A percentile compares a stretch with the other conserved stretches of the same genome.
Conservation (phyloP, 2,888 invertebrate species). For the Lithosia quadra region DNA sequence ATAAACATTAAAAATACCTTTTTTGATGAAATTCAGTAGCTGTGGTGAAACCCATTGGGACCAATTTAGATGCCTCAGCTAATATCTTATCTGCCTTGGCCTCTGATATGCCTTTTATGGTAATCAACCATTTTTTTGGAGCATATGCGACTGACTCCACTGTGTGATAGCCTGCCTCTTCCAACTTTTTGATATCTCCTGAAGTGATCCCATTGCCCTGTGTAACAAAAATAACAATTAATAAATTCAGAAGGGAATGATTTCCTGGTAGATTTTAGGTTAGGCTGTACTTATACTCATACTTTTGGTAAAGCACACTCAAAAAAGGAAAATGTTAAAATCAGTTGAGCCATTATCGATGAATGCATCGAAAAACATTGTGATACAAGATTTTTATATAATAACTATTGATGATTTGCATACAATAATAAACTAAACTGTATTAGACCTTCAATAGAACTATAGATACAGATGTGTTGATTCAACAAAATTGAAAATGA, state of each 20-base stretch:
- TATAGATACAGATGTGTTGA: not conserved
- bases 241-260: not conserved
- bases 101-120: conserved; percentile 98
- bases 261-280: not conserved
- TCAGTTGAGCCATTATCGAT: no score
- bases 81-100: conserved; percentile 98
- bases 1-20: conserved; percentile 78
- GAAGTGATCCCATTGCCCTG: conserved; percentile 97
- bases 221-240: conserved; percentile 66
- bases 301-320: no score
- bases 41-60: conserved; percentile 99
- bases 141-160: conserved; percentile 98
- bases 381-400: not conserved
- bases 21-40: conserved; percentile 98
- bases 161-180: conserved; percentile 97
- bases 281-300: no score
- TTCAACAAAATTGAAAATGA: not conserved
- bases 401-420: not conserved
- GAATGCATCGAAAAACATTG: not conserved
- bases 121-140: conserved; percentile 95
- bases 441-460: not conserved
- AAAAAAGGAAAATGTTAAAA: no score
- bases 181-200: conserved; percentile 96
- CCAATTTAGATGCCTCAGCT: conserved; percentile 95
- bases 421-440: not conserved